Percentiles rank a stretch among this genome's conserved stretches.
Conservation (phyloP, 2,113 vertebrate genomes). For the Procavia capensis region DNA sequence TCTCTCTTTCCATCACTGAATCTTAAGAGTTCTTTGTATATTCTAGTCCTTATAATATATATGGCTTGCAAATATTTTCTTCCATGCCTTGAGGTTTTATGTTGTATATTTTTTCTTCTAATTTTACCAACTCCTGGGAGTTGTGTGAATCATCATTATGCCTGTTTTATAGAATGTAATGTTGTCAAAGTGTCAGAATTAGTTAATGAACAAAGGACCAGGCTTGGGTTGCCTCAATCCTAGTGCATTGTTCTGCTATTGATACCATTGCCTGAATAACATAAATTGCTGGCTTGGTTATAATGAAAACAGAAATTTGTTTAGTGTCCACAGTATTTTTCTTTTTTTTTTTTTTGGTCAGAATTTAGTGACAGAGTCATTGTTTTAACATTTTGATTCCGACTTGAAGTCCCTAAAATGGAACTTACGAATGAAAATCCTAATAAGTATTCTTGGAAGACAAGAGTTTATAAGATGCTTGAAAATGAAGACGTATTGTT, state of each 20-base stretch:
- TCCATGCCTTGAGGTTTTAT: not conserved
- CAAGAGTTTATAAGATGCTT: conserved; percentile 49
- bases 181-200: conserved; percentile 2
- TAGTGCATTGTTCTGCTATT: not conserved
- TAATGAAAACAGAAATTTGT: conserved; percentile 17
- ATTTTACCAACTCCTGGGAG: not conserved
- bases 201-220: not conserved
- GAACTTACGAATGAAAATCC: conserved; percentile 44
- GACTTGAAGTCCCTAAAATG: conserved; percentile 19
- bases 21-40: not conserved
- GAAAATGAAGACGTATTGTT: not conserved
- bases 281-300: not conserved
- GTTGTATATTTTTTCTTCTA: not conserved
- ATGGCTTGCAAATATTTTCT: conserved; percentile 13
- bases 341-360: not conserved
- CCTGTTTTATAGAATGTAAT: conserved; percentile 25
- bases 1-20: conserved; percentile 9
- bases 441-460: conserved; percentile 14
- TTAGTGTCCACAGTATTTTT: not conserved
- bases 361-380: not conserved
- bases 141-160: not conserved
- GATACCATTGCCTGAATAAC: not conserved
- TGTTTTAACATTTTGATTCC: conserved; percentile 49
- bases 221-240: not conserved
- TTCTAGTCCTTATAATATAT: not conserved